Conservation (phyloP, 2,797 vertebrate species). For the Lateolabrax maculatus region DNA sequence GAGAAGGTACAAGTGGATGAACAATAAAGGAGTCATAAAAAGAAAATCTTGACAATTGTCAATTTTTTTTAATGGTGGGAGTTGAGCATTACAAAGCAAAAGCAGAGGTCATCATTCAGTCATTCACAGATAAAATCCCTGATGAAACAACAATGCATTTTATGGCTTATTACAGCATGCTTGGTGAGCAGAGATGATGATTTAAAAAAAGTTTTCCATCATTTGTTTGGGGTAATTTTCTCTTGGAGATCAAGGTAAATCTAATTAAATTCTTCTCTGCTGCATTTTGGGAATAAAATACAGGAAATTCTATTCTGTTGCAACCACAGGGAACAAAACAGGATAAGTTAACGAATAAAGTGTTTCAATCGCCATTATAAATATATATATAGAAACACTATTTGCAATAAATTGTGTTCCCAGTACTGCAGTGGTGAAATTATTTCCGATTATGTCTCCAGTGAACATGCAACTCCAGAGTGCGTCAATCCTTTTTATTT, state of each 20-base stretch:
- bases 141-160: conserved; percentile 72
- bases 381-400: conserved; percentile 62
- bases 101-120: conserved; percentile 75
- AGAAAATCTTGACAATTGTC: conserved; percentile 49
- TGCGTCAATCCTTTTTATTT: conserved; percentile 41
- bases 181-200: conserved; percentile 73
- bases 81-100: conserved; percentile 80
- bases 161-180: conserved; percentile 80
- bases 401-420: conserved; percentile 55
- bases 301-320: conserved; percentile 35
- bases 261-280: conserved; percentile 15
- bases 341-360: conserved; percentile 32
- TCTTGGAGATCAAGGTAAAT: conserved; percentile 36
- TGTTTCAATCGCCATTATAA: conserved; percentile 41
- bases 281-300: conserved; percentile 44
- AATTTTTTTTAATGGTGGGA: conserved; percentile 80
- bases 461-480: conserved; percentile 77
- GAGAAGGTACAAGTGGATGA: neutral
- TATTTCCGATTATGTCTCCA: conserved; percentile 52
- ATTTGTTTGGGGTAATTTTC: conserved; percentile 41
- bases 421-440: conserved; percentile 54
- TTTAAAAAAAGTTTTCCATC: conserved; percentile 33
- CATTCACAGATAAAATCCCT: conserved; percentile 81
- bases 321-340: conserved; percentile 49
- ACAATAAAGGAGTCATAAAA: conserved; percentile 19